phyloP scores from a whole-genome alignment of 2,797 vertebrate species.

The Typhlichthys eigenmanni region DNA sequence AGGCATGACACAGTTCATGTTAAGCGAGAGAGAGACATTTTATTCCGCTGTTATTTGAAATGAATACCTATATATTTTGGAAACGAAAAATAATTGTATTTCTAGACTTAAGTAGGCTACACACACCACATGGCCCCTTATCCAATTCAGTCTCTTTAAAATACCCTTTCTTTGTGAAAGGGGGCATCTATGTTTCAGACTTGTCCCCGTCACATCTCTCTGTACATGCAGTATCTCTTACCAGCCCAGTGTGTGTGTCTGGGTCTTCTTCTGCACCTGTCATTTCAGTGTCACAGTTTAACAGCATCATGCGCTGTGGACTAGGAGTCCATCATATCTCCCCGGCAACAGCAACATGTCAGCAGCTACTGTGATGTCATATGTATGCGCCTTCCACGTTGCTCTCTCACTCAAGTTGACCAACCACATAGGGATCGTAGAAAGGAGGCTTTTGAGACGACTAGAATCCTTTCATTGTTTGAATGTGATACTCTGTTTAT shows the following conservation, averaged over 20 bases:
- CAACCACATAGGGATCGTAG: neutral
- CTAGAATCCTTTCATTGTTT: neutral
- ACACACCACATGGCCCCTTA: no score
- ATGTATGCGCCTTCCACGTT: neutral
- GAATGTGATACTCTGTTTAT: neutral
- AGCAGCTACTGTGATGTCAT: conserved; percentile 4
- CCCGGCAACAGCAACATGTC: conserved; percentile 22
- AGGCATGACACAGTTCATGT: no score
- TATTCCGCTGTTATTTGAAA: no score
- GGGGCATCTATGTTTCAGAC: conserved; percentile 6
- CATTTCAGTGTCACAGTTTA: conserved; percentile 16
- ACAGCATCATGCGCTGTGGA: conserved; percentile 22
- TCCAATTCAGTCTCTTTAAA: neutral
- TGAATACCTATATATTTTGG: no score
- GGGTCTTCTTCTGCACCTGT: conserved; percentile 13
- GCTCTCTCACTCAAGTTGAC: neutral
- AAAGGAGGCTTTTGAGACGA: neutral
- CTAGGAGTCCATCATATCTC: conserved; percentile 12
- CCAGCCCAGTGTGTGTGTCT: conserved; percentile 4
- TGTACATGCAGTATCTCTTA: neutral
- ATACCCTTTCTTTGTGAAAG: conserved; percentile 6
- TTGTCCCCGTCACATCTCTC: neutral
- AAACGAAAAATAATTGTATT: no score
- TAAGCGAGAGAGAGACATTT: no score
- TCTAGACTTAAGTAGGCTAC: no score